A percentile compares a stretch with the other conserved stretches of the same genome.
phyloP scores from a whole-genome alignment of 2,888 invertebrate genomes.

The Andrena camellia region DNA sequence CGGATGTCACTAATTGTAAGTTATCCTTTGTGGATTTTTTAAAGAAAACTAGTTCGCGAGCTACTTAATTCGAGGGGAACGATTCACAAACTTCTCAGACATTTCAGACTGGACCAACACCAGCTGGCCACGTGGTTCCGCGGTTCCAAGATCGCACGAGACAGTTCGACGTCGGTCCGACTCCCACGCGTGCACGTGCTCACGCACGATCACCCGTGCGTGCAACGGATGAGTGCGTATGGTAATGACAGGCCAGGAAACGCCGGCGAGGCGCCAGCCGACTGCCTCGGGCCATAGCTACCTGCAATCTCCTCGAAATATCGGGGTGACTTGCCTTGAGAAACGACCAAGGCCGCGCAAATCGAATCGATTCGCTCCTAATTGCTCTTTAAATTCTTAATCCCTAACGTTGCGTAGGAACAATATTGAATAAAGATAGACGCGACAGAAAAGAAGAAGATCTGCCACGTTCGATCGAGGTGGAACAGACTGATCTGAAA shows the following conservation, averaged over 20 bases:
- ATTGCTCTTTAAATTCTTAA: conserved; percentile 31
- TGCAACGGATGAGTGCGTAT: conserved; percentile 79
- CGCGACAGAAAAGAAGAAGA: no score
- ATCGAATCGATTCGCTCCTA: conserved; percentile 52
- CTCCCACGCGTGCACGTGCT: conserved; percentile 81
- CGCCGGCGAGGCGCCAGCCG: conserved; percentile 79
- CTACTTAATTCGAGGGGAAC: no score
- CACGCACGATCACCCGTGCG: conserved; percentile 77
- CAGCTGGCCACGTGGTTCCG: conserved; percentile 52
- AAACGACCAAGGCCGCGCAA: conserved; percentile 48
- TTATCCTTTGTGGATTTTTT: no score
- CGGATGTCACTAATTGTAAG: no score
- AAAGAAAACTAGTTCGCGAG: no score
- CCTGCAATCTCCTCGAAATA: conserved; percentile 69
- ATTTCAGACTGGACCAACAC: not conserved
- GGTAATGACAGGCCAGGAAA: conserved; percentile 81
- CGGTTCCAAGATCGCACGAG: conserved; percentile 60
- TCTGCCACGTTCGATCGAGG: not conserved
- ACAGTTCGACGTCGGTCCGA: conserved; percentile 72
- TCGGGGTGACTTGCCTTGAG: conserved; percentile 56
- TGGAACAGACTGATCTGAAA: not conserved
- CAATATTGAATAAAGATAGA: not conserved
- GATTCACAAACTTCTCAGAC: not conserved
- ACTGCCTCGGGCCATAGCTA: conserved; percentile 73
- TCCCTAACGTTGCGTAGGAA: not conserved